Conservation (phyloP, 1,140 invertebrate genomes). For the Aphelenchoides avenae region DNA sequence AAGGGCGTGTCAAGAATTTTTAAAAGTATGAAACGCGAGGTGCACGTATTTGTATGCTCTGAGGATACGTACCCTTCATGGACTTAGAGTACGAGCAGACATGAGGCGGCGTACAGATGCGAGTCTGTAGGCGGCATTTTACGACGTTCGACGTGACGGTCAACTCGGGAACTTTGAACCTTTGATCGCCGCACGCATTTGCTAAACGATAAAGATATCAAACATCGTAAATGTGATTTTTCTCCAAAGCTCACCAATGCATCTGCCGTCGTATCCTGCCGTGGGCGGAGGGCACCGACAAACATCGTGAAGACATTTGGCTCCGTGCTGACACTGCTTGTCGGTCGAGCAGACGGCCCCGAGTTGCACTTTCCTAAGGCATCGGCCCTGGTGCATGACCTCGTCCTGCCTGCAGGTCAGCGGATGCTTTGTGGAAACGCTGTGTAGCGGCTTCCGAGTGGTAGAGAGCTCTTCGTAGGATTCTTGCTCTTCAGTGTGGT, state of each 20-base stretch:
- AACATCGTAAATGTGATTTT: too few species aligned
- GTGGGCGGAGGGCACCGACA: conserved; percentile 33
- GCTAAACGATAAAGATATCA: too few species aligned
- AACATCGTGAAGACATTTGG: conserved; percentile 22
- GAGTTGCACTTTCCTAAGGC: conserved; percentile 19
- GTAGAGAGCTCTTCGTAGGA: too few species aligned
- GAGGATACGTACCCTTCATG: too few species aligned
- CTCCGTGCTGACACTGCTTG: conserved; percentile 40
- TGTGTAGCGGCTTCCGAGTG: not conserved
- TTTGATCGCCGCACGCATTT: not conserved
- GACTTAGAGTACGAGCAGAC: too few species aligned
- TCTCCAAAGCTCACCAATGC: conserved; percentile 26
- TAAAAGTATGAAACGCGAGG: too few species aligned
- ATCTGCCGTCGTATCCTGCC: conserved; percentile 42
- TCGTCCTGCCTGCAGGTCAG: conserved; percentile 28
- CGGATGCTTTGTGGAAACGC: conserved; percentile 12
- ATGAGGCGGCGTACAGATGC: too few species aligned
- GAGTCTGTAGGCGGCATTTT: not conserved
- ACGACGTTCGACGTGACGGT: not conserved
- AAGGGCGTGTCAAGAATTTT: too few species aligned
- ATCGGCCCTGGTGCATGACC: conserved; percentile 20
- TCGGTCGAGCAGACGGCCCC: conserved; percentile 30
- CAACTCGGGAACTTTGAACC: not conserved
- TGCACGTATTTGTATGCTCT: too few species aligned
- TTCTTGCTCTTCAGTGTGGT: too few species aligned